phyloP scores from a whole-genome alignment of 2,797 vertebrate genomes.

The Sylvia borin region DNA sequence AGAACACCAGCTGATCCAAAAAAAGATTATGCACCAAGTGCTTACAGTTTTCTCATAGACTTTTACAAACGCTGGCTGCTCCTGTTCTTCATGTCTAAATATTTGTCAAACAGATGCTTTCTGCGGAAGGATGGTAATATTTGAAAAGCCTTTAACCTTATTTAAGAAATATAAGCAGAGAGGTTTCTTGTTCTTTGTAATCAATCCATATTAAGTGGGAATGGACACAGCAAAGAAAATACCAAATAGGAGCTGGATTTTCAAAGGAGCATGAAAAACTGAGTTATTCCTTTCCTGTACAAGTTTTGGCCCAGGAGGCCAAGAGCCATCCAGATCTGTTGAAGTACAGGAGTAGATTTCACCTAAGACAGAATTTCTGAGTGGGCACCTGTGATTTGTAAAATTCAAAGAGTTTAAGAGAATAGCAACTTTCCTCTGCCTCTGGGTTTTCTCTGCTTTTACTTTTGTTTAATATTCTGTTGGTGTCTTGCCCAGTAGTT shows the following conservation, averaged over 20 bases:
- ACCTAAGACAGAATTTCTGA: background rate
- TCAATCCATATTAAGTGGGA: background rate
- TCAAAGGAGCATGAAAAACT: background rate
- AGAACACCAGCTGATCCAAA: background rate
- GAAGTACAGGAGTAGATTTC: background rate
- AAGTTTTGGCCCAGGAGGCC: background rate
- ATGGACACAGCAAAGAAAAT: background rate
- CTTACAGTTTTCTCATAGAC: background rate
- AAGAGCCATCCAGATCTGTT: background rate
- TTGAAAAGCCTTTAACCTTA: background rate
- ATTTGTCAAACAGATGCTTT: background rate
- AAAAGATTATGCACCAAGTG: background rate
- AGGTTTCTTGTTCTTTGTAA: background rate
- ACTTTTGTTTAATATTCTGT: conserved; percentile 31
- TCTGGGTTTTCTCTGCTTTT: background rate
- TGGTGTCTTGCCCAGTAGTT: background rate
- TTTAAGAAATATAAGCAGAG: background rate
- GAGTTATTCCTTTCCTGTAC: background rate
- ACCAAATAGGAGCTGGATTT: background rate
- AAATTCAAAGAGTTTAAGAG: conserved; percentile 3
- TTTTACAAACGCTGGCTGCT: background rate
- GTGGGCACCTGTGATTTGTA: background rate
- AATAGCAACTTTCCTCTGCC: conserved; percentile 1
- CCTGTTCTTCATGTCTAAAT: background rate
- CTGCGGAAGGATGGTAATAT: background rate